phyloP scores from a whole-genome alignment of 2,888 invertebrate species.

The Acleris sparsana region DNA sequence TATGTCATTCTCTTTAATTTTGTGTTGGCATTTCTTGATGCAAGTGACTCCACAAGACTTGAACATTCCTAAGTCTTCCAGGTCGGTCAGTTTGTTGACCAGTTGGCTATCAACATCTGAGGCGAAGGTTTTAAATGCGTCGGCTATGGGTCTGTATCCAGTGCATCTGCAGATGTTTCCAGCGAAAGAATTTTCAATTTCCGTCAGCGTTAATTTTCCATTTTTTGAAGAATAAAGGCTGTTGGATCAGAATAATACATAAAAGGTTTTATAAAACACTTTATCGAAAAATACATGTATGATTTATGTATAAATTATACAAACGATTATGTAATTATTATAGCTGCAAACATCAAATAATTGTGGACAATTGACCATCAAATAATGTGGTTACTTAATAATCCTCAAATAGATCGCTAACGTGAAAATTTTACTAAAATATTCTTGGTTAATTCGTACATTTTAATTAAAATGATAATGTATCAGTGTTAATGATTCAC shows the following conservation, averaged over 20 bases:
- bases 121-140: slow-evolving; percentile 84
- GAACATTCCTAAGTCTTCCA: slow-evolving; percentile 36
- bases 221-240: slow-evolving; percentile 26
- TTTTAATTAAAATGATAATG: too few relatives aligned
- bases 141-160: slow-evolving; percentile 84
- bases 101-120: slow-evolving; percentile 34
- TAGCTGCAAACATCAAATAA: too few relatives aligned
- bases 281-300: too few relatives aligned
- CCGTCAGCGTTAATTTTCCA: slow-evolving; percentile 40
- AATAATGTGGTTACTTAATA: too few relatives aligned
- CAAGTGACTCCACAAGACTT: slow-evolving; percentile 33
- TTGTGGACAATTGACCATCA: too few relatives aligned
- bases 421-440: too few relatives aligned
- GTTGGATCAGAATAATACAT: background rate
- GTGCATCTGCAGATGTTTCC: slow-evolving; percentile 85
- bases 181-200: slow-evolving; percentile 82
- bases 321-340: too few relatives aligned
- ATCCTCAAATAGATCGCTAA: too few relatives aligned
- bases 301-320: background rate
- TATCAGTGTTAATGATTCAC: too few relatives aligned
- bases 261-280: too few relatives aligned
- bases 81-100: slow-evolving; percentile 35
- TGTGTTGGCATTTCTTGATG: slow-evolving; percentile 27
- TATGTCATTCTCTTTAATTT: slow-evolving; percentile 8
- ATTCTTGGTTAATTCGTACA: too few relatives aligned